Conservation (phyloP, 2,888 invertebrate genomes). For the Phrixothrix hirtus region DNA sequence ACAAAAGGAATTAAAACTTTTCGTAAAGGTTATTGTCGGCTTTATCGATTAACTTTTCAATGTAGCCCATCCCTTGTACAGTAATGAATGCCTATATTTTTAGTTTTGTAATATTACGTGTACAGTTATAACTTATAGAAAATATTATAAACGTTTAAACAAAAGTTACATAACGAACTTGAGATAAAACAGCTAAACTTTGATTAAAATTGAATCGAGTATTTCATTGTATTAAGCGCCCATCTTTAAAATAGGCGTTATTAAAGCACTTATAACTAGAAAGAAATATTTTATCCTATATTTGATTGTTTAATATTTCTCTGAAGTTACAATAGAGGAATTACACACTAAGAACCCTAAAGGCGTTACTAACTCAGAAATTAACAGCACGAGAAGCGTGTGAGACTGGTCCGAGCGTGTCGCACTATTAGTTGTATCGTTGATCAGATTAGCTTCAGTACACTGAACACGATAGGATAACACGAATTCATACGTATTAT, state of each 20-base stretch:
- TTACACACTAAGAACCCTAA: slow-evolving; percentile 16
- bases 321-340: slow-evolving; percentile 20
- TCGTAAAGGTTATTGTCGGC: too few relatives aligned
- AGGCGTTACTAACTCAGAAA: slow-evolving; percentile 23
- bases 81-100: too few relatives aligned
- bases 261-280: too few relatives aligned
- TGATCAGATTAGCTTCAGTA: slow-evolving; percentile 27
- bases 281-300: background rate
- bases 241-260: too few relatives aligned
- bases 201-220: background rate
- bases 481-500: slow-evolving; percentile 30
- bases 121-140: background rate
- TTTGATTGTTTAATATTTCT: too few relatives aligned
- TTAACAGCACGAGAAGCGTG: slow-evolving; percentile 29
- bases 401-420: slow-evolving; percentile 26
- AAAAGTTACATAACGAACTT: too few relatives aligned
- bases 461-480: slow-evolving; percentile 24
- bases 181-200: background rate
- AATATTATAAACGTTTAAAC: too few relatives aligned
- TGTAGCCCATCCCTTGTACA: too few relatives aligned
- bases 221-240: too few relatives aligned
- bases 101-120: too few relatives aligned
- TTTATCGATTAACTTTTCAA: too few relatives aligned
- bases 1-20: too few relatives aligned
- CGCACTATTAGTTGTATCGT: slow-evolving; percentile 29